Conservation (phyloP, 1,140 invertebrate genomes). For the Zaprionus taronus region DNA sequence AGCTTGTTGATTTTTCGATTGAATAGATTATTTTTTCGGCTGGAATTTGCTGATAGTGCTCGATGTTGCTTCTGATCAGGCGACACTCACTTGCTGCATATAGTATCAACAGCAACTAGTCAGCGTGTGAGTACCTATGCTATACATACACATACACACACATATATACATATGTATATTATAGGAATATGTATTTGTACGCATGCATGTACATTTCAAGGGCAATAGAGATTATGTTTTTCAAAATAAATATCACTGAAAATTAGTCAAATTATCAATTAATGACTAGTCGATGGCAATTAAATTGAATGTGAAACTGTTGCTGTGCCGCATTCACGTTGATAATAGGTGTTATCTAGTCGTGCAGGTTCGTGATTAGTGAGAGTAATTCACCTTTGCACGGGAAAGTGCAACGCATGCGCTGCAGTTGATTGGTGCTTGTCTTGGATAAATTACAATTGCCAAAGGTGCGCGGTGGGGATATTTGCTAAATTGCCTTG, state of each 20-base stretch:
- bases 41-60: conserved; percentile 20
- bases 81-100: conserved; percentile 3
- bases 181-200: background rate
- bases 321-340: background rate
- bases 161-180: background rate
- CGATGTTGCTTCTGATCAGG: background rate
- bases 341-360: conserved; percentile 4
- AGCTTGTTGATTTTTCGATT: conserved; percentile 10
- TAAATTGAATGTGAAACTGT: background rate
- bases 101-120: conserved; percentile 6
- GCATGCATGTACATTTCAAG: conserved; percentile 16
- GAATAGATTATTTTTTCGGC: conserved; percentile 4
- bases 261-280: background rate
- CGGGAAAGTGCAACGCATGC: conserved; percentile 8
- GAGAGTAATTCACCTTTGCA: background rate
- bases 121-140: background rate
- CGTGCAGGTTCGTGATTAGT: background rate
- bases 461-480: background rate
- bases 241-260: background rate
- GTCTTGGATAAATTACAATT: background rate
- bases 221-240: conserved; percentile 1
- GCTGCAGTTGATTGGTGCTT: background rate
- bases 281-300: background rate
- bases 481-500: background rate
- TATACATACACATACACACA: background rate